Percentiles rank a stretch among this genome's conserved stretches.
Conservation (phyloP, 2,888 invertebrate species). For the Hirudinaria manillensis region DNA sequence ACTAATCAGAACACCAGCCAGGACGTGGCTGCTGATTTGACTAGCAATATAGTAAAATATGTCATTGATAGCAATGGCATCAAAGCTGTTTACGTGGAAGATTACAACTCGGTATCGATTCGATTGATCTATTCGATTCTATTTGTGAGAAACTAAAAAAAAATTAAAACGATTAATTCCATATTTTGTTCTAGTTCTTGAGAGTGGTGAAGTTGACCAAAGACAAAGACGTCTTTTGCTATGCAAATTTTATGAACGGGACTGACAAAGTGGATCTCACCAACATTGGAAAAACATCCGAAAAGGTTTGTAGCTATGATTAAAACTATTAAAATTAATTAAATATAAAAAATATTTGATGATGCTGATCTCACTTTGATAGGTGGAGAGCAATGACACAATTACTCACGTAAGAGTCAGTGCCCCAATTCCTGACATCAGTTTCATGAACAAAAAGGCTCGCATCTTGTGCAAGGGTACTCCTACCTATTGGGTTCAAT, state of each 20-base stretch:
- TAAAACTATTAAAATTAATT: too few species aligned
- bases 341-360: too few species aligned
- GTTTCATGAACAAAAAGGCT: slow-evolving; percentile 16
- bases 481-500: neutral
- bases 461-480: neutral
- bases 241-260: too few species aligned
- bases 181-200: too few species aligned
- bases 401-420: neutral
- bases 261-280: too few species aligned
- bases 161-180: too few species aligned
- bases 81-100: neutral
- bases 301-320: too few species aligned
- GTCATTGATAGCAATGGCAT: neutral
- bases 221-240: too few species aligned
- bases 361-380: too few species aligned
- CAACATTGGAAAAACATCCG: too few species aligned
- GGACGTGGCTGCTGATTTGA: neutral
- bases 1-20: neutral
- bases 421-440: slow-evolving; percentile 3
- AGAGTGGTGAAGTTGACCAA: too few species aligned
- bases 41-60: neutral
- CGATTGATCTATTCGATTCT: neutral
- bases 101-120: slow-evolving; percentile 7
- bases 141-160: too few species aligned
- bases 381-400: neutral